Evolutionary conservation across 1,140 invertebrate species (phyloP).

Genomic region (Nixonia krombeini): DNA sequence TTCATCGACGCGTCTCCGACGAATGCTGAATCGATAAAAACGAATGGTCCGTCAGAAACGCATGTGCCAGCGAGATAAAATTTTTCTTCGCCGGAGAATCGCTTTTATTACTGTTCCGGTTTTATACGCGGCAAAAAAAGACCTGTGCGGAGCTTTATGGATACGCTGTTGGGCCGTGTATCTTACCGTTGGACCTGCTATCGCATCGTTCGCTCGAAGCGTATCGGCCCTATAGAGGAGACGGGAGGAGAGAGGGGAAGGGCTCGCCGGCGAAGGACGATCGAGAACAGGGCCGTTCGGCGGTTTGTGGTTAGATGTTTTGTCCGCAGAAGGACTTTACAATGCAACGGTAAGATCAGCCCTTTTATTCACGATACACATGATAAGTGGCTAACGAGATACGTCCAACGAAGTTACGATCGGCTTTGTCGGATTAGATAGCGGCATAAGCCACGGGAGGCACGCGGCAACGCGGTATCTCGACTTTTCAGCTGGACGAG

Average conservation of each 20-base stretch:
- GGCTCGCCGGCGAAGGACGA: too few species aligned
- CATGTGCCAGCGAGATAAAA: too few species aligned
- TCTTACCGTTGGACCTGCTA: slow-evolving; percentile 1
- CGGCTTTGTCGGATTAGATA: slow-evolving; percentile 34
- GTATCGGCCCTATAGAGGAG: slow-evolving; percentile 9
- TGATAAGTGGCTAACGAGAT: slow-evolving; percentile 44
- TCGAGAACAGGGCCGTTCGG: too few species aligned
- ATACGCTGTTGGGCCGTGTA: slow-evolving; percentile 14
- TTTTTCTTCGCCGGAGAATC: too few species aligned
- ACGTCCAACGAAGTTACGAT: slow-evolving; percentile 29
- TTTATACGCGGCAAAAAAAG: slow-evolving; percentile 6
- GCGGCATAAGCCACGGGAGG: too few species aligned
- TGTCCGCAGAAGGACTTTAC: slow-evolving; percentile 16
- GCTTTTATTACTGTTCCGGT: too few species aligned
- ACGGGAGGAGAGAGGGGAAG: too few species aligned
- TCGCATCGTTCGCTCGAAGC: slow-evolving; percentile 9
- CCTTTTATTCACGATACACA: slow-evolving; percentile 22
- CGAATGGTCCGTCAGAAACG: too few species aligned
- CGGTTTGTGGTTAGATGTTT: too few species aligned
- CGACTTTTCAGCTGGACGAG: slow-evolving; percentile 38
- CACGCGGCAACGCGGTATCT: slow-evolving; percentile 38
- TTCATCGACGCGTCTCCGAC: too few species aligned
- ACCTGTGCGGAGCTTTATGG: slow-evolving; percentile 20
- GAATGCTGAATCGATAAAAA: too few species aligned
- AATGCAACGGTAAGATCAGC: slow-evolving; percentile 9